These are phyloP conservation scores for Hapalemur alaotrensis DNA, from an alignment of 2,797 vertebrate species.

Conservation along the genomic window DNA sequence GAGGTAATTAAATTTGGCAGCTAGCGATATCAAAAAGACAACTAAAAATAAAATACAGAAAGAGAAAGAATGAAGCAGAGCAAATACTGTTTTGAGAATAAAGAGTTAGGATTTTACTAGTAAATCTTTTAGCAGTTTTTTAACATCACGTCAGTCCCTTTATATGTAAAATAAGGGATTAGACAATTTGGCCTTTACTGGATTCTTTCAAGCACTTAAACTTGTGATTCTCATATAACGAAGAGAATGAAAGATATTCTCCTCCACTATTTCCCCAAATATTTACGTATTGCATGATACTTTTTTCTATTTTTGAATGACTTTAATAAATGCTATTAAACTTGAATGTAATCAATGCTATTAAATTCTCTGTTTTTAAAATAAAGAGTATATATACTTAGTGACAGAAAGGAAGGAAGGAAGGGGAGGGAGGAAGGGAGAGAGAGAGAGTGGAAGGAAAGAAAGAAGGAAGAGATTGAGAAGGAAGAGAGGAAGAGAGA, in stretches of 20 bases:
- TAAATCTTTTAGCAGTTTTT: not conserved
- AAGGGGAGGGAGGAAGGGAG: not conserved
- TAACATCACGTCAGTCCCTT: not conserved
- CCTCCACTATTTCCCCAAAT: not conserved
- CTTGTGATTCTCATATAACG: not conserved
- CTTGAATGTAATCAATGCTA: not conserved
- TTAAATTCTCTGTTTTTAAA: not conserved
- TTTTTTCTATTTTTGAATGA: not conserved
- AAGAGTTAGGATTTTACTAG: not conserved
- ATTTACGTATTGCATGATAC: not conserved
- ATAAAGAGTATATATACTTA: not conserved
- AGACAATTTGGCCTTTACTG: not conserved
- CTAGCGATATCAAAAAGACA: not conserved
- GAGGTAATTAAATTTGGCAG: not conserved
- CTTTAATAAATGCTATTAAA: not conserved
- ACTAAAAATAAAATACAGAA: not conserved
- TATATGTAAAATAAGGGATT: not conserved
- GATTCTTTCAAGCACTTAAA: not conserved
- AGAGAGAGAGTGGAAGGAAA: not conserved
- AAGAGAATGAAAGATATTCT: not conserved
- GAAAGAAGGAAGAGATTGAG: not conserved
- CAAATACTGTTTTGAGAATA: not conserved
- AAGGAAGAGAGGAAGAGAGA: not conserved
- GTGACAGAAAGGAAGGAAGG: not conserved
- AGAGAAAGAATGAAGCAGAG: not conserved